phyloP scores from a whole-genome alignment of 2,113 vertebrate genomes.

The Lampris megalopsis region DNA sequence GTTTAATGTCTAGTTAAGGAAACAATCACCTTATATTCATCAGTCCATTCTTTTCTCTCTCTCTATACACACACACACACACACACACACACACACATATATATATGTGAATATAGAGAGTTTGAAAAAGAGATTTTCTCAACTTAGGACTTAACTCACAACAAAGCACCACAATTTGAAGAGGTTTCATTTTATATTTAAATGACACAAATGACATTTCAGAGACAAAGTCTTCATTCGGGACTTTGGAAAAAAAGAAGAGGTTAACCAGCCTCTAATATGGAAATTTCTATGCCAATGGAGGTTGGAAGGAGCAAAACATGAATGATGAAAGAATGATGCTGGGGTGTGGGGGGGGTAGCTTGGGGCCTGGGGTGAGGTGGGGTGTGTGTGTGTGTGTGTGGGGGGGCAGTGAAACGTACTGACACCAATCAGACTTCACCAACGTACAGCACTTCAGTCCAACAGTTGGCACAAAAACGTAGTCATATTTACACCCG shows the following conservation, averaged over 20 bases:
- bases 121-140: neutral
- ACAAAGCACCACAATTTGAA: slow-evolving; percentile 2
- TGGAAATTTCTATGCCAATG: slow-evolving; percentile 24
- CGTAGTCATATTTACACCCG: slow-evolving; percentile 1
- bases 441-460: slow-evolving; percentile 77
- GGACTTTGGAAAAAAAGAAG: neutral
- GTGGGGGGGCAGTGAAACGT: slow-evolving; percentile 56
- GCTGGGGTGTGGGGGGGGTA: neutral
- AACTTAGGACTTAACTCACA: neutral
- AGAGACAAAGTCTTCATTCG: slow-evolving; percentile 11
- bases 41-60: neutral
- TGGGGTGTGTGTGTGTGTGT: slow-evolving; percentile 28
- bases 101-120: no score
- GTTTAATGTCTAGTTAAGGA: slow-evolving; percentile 20
- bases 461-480: slow-evolving; percentile 12
- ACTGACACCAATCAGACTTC: slow-evolving; percentile 23
- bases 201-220: neutral
- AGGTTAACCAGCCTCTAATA: neutral
- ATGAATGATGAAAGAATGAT: slow-evolving; percentile 9
- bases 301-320: slow-evolving; percentile 40
- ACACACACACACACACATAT: no score
- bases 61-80: no score
- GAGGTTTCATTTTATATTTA: neutral
- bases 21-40: slow-evolving; percentile 40
- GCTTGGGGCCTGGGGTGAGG: neutral